Base-by-base conservation (phyloP, 1,140 invertebrate genomes). In the Diuraphis noxia region DNA sequence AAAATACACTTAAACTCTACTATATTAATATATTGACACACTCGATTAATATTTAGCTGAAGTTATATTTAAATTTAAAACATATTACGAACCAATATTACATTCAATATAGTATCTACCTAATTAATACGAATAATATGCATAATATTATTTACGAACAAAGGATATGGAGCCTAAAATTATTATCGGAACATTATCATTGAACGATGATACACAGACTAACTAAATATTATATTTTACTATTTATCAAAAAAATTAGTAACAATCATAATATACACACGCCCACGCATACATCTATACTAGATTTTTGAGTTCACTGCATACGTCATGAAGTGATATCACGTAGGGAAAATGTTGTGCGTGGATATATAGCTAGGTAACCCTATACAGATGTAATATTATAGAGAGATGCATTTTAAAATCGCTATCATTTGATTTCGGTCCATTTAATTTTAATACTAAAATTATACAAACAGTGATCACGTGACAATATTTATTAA, bases 401-500 rank as follows among this genome's bases (percentile, higher is more conserved):
- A 82, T 82, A 82, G 36, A 86, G 49, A 56, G 52, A 63, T 63
- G 49, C 25, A 52, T 91, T 81, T 81, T 91, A 81, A 91, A 82
- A 91, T 40, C 43, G 36, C 52, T 91, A 91, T 91, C 89, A 63
- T 91, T 91, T 41, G 89, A 91, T 91, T 91, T 91, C 89, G 89
- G 89, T 49, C 89, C 89, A 91, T 91, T 91, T 91, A 91, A 91
- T 91, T 91, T 91, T 82, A 81, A 91, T 72, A 88, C 40, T 63
- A 86, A 52, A 86, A 86, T 86, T 38, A 86, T 86, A 79, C 72
- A 46, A 90, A 90, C 63, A 79, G 72, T n/a, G 85, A 86, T 86
- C 85, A 86, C n/a, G 72, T 77, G 49, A 77, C 88, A 90, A 90
- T 90, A 90, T 90, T 86, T 72, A 90, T 90, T 90, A 77, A 43